These are phyloP conservation scores for Tiliqua scincoides DNA, from an alignment of 2,113 vertebrate genomes.

Conservation along the genomic window DNA sequence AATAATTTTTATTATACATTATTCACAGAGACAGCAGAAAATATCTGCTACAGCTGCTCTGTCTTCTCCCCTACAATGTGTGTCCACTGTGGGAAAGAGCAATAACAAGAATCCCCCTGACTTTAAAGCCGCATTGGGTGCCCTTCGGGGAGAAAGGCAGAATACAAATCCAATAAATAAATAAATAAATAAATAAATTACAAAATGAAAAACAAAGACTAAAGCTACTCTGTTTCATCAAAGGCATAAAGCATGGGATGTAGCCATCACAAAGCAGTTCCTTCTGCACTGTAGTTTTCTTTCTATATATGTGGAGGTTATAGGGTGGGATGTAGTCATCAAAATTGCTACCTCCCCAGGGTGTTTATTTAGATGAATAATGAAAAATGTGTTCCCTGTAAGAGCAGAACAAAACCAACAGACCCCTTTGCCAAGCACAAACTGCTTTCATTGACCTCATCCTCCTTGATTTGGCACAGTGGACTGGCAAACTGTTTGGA, in stretches of 20 bases:
- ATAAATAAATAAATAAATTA: too few species aligned
- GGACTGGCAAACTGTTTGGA: neutral
- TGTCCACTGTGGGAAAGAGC: neutral
- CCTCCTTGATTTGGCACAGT: neutral
- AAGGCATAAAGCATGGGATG: conserved; percentile 11
- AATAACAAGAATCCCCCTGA: neutral
- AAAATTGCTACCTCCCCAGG: conserved; percentile 8
- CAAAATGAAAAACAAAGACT: neutral
- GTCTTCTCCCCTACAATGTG: neutral
- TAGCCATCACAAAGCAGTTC: conserved; percentile 10
- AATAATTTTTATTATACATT: neutral
- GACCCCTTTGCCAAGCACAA: neutral
- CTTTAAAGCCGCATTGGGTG: too few species aligned
- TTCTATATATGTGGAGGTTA: conserved; percentile 27
- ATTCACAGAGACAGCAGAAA: neutral
- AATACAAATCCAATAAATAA: too few species aligned
- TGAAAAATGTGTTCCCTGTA: neutral
- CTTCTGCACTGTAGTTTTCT: conserved; percentile 22
- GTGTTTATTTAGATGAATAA: conserved; percentile 1
- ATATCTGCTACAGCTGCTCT: neutral
- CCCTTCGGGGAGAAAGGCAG: too few species aligned
- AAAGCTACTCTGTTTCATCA: neutral
- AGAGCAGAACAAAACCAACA: neutral
- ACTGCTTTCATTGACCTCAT: neutral
- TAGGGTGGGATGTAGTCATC: neutral